Percentiles rank a stretch among this genome's conserved stretches.
These are phyloP conservation scores for Phalangium opilio DNA, from an alignment of 2,888 invertebrate genomes.

Conservation along the genomic window DNA sequence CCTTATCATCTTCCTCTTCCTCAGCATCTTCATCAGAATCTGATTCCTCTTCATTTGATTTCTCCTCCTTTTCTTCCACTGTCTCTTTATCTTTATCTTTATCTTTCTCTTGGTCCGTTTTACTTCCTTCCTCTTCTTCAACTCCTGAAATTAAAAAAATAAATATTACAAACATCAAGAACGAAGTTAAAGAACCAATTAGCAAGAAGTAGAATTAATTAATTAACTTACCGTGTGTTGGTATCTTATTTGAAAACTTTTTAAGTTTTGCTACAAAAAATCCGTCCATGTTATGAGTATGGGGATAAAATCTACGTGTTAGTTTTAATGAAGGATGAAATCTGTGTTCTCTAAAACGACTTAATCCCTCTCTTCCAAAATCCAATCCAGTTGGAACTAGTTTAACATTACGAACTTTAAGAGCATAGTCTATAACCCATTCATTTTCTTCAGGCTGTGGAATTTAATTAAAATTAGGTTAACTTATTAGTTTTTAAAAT, in stretches of 20 bases:
- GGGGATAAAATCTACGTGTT: slow-evolving; percentile 86
- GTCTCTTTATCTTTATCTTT: too few relatives aligned
- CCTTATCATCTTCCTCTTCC: too few relatives aligned
- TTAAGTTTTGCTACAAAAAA: slow-evolving; percentile 97
- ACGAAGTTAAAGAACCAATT: too few relatives aligned
- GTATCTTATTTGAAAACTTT: slow-evolving; percentile 63
- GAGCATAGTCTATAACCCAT: slow-evolving; percentile 85
- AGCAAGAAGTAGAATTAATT: too few relatives aligned
- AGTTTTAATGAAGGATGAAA: slow-evolving; percentile 81
- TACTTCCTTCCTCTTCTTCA: too few relatives aligned
- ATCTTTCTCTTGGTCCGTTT: too few relatives aligned
- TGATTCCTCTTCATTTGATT: too few relatives aligned
- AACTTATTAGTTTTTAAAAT: not conserved
- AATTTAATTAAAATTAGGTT: slow-evolving; percentile 18
- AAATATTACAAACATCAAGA: too few relatives aligned
- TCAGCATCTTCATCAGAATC: too few relatives aligned
- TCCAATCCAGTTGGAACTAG: slow-evolving; percentile 82
- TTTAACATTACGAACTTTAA: slow-evolving; percentile 78
- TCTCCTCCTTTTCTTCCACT: too few relatives aligned
- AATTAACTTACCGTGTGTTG: slow-evolving; percentile 5
- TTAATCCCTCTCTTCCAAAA: slow-evolving; percentile 90
- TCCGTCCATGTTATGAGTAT: slow-evolving; percentile 97
- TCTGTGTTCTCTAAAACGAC: slow-evolving; percentile 40
- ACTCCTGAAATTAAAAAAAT: too few relatives aligned
- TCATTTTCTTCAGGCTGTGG: slow-evolving; percentile 97